phyloP scores from a whole-genome alignment of 1,140 invertebrate species.

The Leptoteleia sp. region DNA sequence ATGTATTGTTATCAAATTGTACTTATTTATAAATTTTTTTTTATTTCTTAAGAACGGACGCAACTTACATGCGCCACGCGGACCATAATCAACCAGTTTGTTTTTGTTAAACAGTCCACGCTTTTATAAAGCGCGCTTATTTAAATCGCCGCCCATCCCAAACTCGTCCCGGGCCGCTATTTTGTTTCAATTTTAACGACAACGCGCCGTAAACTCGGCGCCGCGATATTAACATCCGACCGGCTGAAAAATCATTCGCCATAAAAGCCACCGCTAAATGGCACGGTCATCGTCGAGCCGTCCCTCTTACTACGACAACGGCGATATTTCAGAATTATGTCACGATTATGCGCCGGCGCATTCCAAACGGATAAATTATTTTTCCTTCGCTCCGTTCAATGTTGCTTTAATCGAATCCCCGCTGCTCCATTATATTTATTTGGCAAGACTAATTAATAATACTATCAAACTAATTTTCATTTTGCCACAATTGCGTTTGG shows the following conservation, averaged over 20 bases:
- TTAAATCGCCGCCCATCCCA: too few relatives aligned
- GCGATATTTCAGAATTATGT: conserved; percentile 43
- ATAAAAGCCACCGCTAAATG: conserved; percentile 33
- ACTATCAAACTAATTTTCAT: conserved; percentile 12
- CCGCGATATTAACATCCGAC: conserved; percentile 12
- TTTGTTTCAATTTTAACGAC: conserved; percentile 47
- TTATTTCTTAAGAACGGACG: too few relatives aligned
- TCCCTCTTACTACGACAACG: conserved; percentile 9
- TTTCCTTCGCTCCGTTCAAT: conserved; percentile 14
- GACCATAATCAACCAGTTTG: too few relatives aligned
- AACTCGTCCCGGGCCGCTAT: conserved; percentile 28
- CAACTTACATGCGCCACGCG: too few relatives aligned
- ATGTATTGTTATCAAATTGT: too few relatives aligned
- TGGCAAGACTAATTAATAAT: conserved; percentile 10
- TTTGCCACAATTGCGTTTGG: conserved; percentile 1
- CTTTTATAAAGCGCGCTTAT: too few relatives aligned
- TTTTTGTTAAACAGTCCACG: too few relatives aligned
- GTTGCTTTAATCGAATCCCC: conserved; percentile 31
- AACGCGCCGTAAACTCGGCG: conserved; percentile 7
- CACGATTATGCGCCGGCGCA: conserved; percentile 29
- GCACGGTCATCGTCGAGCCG: conserved; percentile 28
- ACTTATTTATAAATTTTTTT: too few relatives aligned
- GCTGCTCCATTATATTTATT: not conserved
- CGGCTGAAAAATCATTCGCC: conserved; percentile 30
- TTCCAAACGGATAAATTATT: conserved; percentile 37